Conservation (phyloP, 2,113 vertebrate genomes). For the Pluvianellus socialis region DNA sequence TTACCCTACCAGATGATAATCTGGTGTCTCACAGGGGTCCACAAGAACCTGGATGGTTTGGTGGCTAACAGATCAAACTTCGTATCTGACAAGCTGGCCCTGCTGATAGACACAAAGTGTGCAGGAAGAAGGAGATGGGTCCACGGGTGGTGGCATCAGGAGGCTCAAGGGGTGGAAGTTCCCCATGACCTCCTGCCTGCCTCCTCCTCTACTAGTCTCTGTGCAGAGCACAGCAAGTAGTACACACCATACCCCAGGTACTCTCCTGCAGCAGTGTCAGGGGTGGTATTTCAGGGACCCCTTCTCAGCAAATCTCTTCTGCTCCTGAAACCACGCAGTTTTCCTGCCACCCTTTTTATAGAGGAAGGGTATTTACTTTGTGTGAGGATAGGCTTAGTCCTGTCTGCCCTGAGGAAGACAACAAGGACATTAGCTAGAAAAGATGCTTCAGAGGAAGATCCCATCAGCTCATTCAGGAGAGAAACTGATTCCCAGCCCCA, state of each 20-base stretch:
- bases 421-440: neutral
- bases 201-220: neutral
- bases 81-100: neutral
- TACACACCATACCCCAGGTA: neutral
- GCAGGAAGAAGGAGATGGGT: neutral
- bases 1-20: neutral
- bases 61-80: neutral
- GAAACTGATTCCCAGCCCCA: neutral
- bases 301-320: neutral
- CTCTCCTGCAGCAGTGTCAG: neutral
- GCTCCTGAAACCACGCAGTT: neutral
- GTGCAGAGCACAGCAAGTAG: neutral
- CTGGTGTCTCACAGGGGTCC: neutral
- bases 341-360: neutral
- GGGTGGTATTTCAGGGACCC: neutral
- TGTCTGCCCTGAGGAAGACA: neutral
- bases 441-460: neutral
- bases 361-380: neutral
- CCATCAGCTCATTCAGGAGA: neutral
- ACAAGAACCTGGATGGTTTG: neutral
- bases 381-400: neutral
- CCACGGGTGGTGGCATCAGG: neutral
- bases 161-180: neutral
- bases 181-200: neutral
- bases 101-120: neutral